Percentiles rank a stretch among this genome's conserved stretches.
Evolutionary conservation across 2,797 vertebrate genomes (phyloP).

Genomic region (Hemitrygon akajei): DNA sequence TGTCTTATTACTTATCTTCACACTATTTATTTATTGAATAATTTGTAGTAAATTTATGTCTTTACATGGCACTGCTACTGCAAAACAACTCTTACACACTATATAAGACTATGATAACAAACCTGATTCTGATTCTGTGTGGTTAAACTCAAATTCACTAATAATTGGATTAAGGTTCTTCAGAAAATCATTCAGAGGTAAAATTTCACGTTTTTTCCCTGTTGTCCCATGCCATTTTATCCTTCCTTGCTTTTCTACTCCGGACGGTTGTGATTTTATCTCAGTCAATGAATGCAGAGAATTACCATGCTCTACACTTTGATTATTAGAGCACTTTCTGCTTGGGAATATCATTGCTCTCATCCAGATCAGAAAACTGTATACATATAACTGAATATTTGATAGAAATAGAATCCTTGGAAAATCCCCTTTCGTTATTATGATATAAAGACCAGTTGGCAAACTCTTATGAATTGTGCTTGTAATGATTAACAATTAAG

Average conservation of each 20-base stretch:
- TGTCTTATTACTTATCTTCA: no score
- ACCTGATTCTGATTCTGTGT: background rate
- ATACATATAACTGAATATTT: background rate
- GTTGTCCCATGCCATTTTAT: background rate
- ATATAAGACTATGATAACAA: no score
- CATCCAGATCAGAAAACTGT: background rate
- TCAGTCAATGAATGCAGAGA: background rate
- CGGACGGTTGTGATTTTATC: background rate
- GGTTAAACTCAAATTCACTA: background rate
- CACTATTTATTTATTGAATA: no score
- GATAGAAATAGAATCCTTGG: background rate
- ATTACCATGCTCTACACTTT: background rate
- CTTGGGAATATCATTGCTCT: background rate
- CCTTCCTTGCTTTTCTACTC: background rate
- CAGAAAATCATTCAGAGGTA: background rate
- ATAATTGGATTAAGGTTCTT: background rate
- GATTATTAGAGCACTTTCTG: background rate
- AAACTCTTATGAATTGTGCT: background rate
- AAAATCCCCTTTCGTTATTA: no score
- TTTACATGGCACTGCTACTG: no score
- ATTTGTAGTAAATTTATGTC: no score
- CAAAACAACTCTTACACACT: no score
- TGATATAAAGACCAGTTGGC: background rate
- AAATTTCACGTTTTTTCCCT: background rate
- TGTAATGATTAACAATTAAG: background rate